A percentile compares a stretch with the other conserved stretches of the same genome.
Evolutionary conservation across 2,113 vertebrate genomes (phyloP).

Genomic region (Sinosuthora webbiana): DNA sequence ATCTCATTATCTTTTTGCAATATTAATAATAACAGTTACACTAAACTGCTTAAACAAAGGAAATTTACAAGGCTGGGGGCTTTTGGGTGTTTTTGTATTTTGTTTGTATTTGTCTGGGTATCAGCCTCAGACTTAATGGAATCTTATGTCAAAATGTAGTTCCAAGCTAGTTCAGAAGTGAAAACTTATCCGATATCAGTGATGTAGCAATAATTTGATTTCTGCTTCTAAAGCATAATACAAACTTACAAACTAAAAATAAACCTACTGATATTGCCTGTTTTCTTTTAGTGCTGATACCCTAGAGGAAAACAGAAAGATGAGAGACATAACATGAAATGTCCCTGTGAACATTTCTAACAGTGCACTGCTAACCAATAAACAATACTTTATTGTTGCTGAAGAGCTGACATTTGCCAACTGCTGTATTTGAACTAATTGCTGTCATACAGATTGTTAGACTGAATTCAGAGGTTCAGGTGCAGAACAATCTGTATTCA

Average conservation of each 20-base stretch:
- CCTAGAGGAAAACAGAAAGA: background rate
- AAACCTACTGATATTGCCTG: background rate
- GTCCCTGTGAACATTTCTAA: background rate
- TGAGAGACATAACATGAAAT: background rate
- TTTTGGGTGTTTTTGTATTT: background rate
- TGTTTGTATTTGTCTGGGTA: background rate
- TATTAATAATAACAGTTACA: background rate
- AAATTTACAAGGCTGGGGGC: accelerated
- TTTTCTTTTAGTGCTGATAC: background rate
- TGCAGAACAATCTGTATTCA: background rate
- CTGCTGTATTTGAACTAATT: background rate
- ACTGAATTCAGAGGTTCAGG: background rate
- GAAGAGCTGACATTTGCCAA: background rate
- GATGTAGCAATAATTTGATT: background rate
- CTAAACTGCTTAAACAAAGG: background rate
- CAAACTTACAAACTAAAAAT: background rate
- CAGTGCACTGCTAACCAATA: background rate
- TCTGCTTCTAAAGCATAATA: background rate
- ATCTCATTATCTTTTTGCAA: background rate
- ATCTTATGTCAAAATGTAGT: background rate
- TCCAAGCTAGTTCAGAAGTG: background rate
- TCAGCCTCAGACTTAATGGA: background rate
- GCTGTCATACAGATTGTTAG: background rate
- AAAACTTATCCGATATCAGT: background rate
- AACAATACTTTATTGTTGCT: background rate